Conservation (phyloP, 2,888 invertebrate genomes). For the Mantis religiosa region DNA sequence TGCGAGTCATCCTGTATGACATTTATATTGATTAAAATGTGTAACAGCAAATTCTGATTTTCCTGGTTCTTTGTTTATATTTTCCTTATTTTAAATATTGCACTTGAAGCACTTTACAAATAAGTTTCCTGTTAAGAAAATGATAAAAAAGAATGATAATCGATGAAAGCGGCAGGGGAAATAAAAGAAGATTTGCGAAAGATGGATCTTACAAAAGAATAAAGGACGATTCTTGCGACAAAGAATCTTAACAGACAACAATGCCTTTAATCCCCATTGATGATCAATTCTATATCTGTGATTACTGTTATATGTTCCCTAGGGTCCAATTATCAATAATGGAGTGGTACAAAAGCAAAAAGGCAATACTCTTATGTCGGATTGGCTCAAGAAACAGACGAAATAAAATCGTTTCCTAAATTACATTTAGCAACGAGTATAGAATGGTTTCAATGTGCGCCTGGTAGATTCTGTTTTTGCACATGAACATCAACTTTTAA, state of each 20-base stretch:
- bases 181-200: background rate
- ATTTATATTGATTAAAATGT: too few species aligned
- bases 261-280: background rate
- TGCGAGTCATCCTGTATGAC: too few species aligned
- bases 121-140: background rate
- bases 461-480: too few species aligned
- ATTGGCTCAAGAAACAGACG: background rate
- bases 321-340: background rate
- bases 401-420: background rate
- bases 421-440: background rate
- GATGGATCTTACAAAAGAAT: background rate
- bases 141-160: background rate
- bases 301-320: background rate
- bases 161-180: background rate
- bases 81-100: too few species aligned
- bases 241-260: background rate
- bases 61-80: too few species aligned
- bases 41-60: too few species aligned
- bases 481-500: too few species aligned
- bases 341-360: background rate
- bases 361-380: background rate
- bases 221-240: background rate
- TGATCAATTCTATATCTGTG: background rate
- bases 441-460: too few species aligned
- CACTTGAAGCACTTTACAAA: too few species aligned